Base-by-base conservation (phyloP, 2,113 vertebrate genomes). In the Coregonus clupeaformis region DNA sequence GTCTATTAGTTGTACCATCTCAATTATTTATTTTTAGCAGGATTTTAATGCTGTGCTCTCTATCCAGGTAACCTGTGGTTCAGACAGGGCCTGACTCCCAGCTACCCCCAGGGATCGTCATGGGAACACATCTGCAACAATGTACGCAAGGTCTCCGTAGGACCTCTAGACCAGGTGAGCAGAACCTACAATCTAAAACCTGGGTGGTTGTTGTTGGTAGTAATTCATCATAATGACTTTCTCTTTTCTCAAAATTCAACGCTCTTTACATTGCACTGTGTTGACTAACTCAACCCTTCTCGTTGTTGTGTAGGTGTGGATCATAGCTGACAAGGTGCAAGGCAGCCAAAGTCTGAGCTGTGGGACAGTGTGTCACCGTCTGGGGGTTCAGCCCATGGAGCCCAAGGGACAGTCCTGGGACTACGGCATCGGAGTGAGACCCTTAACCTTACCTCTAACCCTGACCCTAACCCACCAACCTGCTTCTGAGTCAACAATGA, bases 81-180 rank as follows among this genome's bases (percentile, higher is more conserved):
- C 87, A 86, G 97, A 0, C 92, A 95, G 16, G 96, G 95, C 0
- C 93, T 97, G 89, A 95, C 95, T 0, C 96, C 98, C 69, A 95
- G 95, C 84, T 98, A 98, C 90, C 97, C 97, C 1, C 97, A 99
- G 81, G 98, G 98, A 64, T 94, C 95, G 4, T 82, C 89, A 20
- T 99, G 98, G 98, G 96, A 97, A 13, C 95, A 97, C 0, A 95
- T 98, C 69, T 99, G 97, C 20, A 98, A 96, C 81, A 99, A 99
- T 1, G 95, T 99, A 70, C 95, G 96, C 9, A 96, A 91, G 66
- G 95, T 99, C 63, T 98, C 96, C 1, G 84, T 96, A 6, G 98
- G 98, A 5, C 98, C 97, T 4, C 86, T 99, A 84, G 96, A 99
- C 91, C 98, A 99, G 97, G 98, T 98, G 52, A 65, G 27, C 24